phyloP scores from a whole-genome alignment of 2,797 vertebrate species.

The Chloroceryle inda region DNA sequence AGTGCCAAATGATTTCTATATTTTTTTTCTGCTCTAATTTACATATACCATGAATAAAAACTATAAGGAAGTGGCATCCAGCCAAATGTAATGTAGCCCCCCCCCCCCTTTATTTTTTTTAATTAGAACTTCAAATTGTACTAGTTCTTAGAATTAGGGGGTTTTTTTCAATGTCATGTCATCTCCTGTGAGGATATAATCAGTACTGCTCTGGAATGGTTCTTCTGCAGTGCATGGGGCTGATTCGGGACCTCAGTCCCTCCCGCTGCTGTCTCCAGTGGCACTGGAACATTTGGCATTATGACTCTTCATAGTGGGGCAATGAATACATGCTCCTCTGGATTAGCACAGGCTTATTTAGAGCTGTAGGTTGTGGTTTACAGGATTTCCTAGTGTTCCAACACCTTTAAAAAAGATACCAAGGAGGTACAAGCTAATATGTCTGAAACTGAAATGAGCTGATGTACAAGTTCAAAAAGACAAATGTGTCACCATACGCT shows the following conservation, averaged over 20 bases:
- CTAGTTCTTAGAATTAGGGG: background rate
- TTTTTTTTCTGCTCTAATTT: background rate
- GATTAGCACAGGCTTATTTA: background rate
- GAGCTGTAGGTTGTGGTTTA: background rate
- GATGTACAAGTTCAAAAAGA: background rate
- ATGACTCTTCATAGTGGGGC: background rate
- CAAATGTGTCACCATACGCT: background rate
- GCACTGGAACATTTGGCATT: background rate
- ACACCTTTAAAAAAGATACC: background rate
- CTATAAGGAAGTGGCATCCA: background rate
- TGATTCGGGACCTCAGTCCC: background rate
- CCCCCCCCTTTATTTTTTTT: background rate
- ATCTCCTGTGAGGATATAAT: background rate
- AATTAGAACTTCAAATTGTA: background rate
- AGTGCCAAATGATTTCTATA: background rate
- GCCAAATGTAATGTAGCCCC: background rate
- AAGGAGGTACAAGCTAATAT: background rate
- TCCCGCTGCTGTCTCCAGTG: rapidly evolving
- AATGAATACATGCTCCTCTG: background rate
- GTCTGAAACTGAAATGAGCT: background rate
- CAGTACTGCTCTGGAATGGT: background rate
- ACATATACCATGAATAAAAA: background rate
- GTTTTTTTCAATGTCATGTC: background rate
- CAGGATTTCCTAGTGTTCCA: background rate
- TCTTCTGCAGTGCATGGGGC: background rate